Evolutionary conservation across 1,140 invertebrate genomes (phyloP), one percentile per base, ranked within the genome.

Genomic region (Bicyclus anynana): DNA sequence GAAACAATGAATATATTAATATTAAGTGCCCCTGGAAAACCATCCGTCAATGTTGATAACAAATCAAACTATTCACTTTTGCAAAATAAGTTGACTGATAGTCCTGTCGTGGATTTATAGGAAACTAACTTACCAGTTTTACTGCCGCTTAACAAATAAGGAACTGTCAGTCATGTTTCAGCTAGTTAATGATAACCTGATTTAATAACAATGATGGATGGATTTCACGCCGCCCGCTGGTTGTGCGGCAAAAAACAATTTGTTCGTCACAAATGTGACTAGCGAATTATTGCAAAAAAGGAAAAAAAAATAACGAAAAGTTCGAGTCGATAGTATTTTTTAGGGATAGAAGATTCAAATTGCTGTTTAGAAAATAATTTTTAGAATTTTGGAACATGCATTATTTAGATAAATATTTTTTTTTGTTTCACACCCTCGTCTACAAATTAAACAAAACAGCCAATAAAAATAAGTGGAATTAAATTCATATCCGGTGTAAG

Each of bases 151-250:
- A 57, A 42, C 62, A 63, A 71, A 74, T 69, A 74, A 69, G 68
- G 59, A 69, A 70, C 60, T 66, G 63, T 65, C 68, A 64, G 70
- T 60, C 64, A 68, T 52, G 57, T 57, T 20, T 38, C 42, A 48
- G 53, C 27, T 64, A 51, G 53, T 35, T 64, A 65, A 68, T 74
- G 73, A 77, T 73, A 72, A 74, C 65, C 60, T 54, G 60, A 65
- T 70, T 74, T 60, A 72, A 77, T 75, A 73, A 69, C 60, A 65
- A 67, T 79, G 77, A 76, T 67, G 62, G 65, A 84, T 80, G 73
- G 72, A 71, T 68, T 72, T 65, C 58, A 50, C 54, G 62, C 74
- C 77, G 69, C 77, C 77, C 74, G 78, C 72, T 49, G 62, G 56
- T 65, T 62, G 62, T 59, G 66, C 68, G 27, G 44, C 21, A 13